Conservation (phyloP, 2,888 invertebrate species). For the Hipparchia sbordonii region DNA sequence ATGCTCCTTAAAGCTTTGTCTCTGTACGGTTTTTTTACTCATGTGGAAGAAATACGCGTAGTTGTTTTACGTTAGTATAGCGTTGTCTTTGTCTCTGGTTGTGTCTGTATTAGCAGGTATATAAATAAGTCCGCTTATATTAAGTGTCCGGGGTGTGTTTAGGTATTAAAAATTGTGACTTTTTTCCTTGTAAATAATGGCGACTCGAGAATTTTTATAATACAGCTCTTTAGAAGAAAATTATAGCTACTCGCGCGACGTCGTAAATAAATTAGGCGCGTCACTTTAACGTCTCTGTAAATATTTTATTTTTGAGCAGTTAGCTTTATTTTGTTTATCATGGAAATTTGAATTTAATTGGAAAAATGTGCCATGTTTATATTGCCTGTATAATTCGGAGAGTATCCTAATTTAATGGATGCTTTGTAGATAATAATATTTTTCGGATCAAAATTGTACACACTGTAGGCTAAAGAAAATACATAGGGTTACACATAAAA, state of each 20-base stretch:
- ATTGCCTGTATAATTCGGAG: not conserved
- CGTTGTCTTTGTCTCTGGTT: too few relatives aligned
- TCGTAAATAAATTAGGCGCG: slow-evolving; percentile 53
- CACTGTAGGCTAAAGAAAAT: not conserved
- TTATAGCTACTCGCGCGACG: slow-evolving; percentile 38
- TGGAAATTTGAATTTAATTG: slow-evolving; percentile 19
- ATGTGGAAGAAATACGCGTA: too few relatives aligned
- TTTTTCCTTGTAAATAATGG: slow-evolving; percentile 13
- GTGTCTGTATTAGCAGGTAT: too few relatives aligned
- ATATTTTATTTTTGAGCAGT: slow-evolving; percentile 39
- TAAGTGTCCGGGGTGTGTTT: too few relatives aligned
- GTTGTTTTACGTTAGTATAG: too few relatives aligned
- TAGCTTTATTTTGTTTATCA: slow-evolving; percentile 34
- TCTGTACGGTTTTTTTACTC: too few relatives aligned
- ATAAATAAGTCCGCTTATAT: too few relatives aligned
- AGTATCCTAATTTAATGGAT: not conserved
- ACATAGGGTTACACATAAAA: too few relatives aligned
- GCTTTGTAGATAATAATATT: not conserved
- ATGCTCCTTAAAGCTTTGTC: too few relatives aligned
- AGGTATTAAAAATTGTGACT: not conserved
- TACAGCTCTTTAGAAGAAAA: slow-evolving; percentile 17
- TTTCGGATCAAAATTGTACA: not conserved
- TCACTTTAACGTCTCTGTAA: slow-evolving; percentile 44
- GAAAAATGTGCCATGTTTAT: slow-evolving; percentile 6
- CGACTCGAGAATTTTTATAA: slow-evolving; percentile 4